Evolutionary conservation across 2,797 vertebrate species (phyloP).

Genomic region (Euthynnus affinis): DNA sequence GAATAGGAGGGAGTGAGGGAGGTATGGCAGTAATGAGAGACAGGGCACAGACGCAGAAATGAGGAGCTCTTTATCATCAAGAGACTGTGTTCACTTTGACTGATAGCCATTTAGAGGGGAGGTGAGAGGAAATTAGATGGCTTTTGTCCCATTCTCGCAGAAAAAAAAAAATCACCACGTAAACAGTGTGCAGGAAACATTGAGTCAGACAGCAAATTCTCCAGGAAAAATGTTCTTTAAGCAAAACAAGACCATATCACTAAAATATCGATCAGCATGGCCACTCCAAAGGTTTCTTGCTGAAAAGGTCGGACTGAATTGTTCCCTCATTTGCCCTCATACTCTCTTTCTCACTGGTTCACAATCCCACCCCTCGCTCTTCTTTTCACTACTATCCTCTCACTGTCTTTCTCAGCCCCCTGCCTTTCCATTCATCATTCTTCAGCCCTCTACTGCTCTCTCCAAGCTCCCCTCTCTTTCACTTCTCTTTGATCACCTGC

Average conservation of each 20-base stretch:
- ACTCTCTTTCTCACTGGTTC: constrained; percentile 24
- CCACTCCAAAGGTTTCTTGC: constrained; percentile 37
- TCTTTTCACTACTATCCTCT: constrained; percentile 10
- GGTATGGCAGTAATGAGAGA: constrained; percentile 42
- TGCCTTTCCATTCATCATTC: constrained; percentile 26
- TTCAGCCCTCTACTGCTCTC: constrained; percentile 1
- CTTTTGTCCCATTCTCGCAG: constrained; percentile 55
- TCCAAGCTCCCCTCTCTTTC: constrained; percentile 4
- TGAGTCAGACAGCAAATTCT: constrained; percentile 55
- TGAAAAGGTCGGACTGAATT: constrained; percentile 51
- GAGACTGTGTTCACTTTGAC: constrained; percentile 62
- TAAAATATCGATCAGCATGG: constrained; percentile 67
- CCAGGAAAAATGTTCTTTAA: constrained; percentile 46
- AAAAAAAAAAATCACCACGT: constrained; percentile 41
- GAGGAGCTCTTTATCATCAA: constrained; percentile 59
- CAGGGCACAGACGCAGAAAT: constrained; percentile 23
- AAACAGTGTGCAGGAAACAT: constrained; percentile 45
- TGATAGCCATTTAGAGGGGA: constrained; percentile 63
- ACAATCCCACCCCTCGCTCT: neutral
- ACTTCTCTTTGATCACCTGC: constrained; percentile 33
- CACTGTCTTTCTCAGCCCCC: neutral
- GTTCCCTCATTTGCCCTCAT: constrained; percentile 19
- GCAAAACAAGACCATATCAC: constrained; percentile 62
- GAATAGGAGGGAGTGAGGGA: constrained; percentile 30
- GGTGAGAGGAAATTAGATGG: constrained; percentile 58